These are phyloP conservation scores for Spea multiplicata DNA, from an alignment of 2,113 vertebrate species.

Conservation along the genomic window DNA sequence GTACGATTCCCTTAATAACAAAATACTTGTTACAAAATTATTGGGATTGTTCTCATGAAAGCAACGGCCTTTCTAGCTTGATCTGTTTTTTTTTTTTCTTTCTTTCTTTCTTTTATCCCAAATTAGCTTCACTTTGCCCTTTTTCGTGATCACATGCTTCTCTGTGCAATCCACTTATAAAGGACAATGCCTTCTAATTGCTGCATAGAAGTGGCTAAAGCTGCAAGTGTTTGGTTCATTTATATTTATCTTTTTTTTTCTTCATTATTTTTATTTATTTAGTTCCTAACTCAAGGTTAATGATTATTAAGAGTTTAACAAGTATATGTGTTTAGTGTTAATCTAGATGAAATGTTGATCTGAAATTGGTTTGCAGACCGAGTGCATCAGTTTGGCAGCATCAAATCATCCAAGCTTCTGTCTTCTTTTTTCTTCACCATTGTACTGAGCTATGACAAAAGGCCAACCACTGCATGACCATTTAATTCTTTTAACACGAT, in stretches of 20 bases:
- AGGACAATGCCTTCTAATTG: conserved; percentile 27
- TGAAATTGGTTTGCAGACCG: too few relatives aligned
- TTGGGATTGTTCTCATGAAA: not conserved
- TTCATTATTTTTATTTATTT: too few relatives aligned
- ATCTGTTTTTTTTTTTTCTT: not conserved
- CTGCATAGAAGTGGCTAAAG: not conserved
- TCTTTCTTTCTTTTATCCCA: not conserved
- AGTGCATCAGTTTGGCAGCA: too few relatives aligned
- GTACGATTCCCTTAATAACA: too few relatives aligned
- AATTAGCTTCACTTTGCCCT: conserved; percentile 15
- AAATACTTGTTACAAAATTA: conserved; percentile 1
- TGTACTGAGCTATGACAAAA: too few relatives aligned
- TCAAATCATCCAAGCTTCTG: too few relatives aligned
- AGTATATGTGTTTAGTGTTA: too few relatives aligned
- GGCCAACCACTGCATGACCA: too few relatives aligned
- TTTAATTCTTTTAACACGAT: too few relatives aligned
- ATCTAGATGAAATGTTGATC: too few relatives aligned
- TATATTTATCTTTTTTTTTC: not conserved
- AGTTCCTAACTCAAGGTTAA: not conserved
- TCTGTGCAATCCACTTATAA: conserved; percentile 39
- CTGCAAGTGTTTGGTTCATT: not conserved
- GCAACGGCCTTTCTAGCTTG: not conserved
- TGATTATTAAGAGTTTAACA: not conserved
- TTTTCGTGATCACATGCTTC: conserved; percentile 10
- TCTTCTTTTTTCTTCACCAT: too few relatives aligned